phyloP scores from a whole-genome alignment of 2,797 vertebrate genomes.

The Cheirogaleus major region DNA sequence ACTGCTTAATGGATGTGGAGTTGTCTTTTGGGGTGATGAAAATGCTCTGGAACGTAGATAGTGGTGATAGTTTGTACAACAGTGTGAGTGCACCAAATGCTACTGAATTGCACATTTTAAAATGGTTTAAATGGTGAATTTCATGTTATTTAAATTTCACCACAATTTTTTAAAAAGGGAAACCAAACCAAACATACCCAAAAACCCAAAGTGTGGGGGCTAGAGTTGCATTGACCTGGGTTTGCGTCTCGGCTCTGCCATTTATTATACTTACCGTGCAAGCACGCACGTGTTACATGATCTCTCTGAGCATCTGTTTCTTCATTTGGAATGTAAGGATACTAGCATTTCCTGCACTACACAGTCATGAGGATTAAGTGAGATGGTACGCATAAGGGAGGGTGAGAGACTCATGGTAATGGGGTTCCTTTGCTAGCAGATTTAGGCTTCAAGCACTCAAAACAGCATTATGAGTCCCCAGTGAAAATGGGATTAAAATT shows the following conservation, averaged over 20 bases:
- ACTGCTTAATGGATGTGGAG: not conserved
- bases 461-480: not conserved
- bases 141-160: not conserved
- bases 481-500: not conserved
- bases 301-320: not conserved
- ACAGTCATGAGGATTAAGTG: not conserved
- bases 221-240: not conserved
- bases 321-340: not conserved
- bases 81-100: not conserved
- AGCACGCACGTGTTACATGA: rapidly evolving
- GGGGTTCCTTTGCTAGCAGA: not conserved
- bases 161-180: not conserved
- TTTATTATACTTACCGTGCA: not conserved
- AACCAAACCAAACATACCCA: not conserved
- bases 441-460: not conserved
- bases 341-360: not conserved
- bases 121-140: not conserved
- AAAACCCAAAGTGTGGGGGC: not conserved
- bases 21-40: not conserved
- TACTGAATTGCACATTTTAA: not conserved
- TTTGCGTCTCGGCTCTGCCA: not conserved
- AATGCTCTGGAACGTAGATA: not conserved
- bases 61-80: not conserved
- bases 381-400: not conserved
- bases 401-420: not conserved